phyloP scores from a whole-genome alignment of 2,888 invertebrate genomes.

The Hydrotaea diabolus region DNA sequence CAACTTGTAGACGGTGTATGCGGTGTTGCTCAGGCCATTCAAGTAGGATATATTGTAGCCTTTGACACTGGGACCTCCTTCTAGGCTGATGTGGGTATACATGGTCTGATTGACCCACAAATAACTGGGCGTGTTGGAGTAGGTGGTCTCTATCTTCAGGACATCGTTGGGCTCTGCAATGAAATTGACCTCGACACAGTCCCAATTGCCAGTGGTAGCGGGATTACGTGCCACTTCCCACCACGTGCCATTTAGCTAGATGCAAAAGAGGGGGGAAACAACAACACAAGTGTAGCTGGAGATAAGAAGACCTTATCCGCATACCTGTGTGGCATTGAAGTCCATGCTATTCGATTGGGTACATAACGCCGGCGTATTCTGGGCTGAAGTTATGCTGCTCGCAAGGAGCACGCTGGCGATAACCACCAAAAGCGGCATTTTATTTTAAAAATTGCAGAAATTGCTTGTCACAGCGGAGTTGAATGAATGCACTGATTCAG shows the following conservation, averaged over 20 bases:
- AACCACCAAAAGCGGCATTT: constrained; percentile 5
- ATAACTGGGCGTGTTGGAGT: constrained; percentile 68
- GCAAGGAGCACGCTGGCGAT: background rate
- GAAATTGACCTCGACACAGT: constrained; percentile 71
- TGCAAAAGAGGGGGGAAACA: background rate
- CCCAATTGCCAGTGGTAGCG: constrained; percentile 28
- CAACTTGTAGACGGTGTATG: constrained; percentile 56
- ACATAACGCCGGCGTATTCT: constrained; percentile 21
- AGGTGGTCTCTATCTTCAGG: constrained; percentile 71
- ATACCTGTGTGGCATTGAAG: constrained; percentile 47
- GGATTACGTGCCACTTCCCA: constrained; percentile 73
- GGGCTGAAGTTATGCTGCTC: background rate
- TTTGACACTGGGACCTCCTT: background rate
- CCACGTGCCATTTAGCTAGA: constrained; percentile 72
- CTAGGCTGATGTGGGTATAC: constrained; percentile 69
- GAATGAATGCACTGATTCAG: background rate
- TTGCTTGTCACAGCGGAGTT: background rate
- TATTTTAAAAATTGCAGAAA: background rate
- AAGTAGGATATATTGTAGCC: constrained; percentile 72
- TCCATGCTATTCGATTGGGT: constrained; percentile 9
- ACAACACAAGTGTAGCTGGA: background rate
- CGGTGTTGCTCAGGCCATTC: constrained; percentile 65
- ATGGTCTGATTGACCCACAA: constrained; percentile 75
- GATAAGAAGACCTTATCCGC: background rate
- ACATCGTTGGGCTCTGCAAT: constrained; percentile 61